A percentile compares a stretch with the other conserved stretches of the same genome.
Conservation (phyloP, 1,140 invertebrate genomes). For the Lepidurus apus region DNA sequence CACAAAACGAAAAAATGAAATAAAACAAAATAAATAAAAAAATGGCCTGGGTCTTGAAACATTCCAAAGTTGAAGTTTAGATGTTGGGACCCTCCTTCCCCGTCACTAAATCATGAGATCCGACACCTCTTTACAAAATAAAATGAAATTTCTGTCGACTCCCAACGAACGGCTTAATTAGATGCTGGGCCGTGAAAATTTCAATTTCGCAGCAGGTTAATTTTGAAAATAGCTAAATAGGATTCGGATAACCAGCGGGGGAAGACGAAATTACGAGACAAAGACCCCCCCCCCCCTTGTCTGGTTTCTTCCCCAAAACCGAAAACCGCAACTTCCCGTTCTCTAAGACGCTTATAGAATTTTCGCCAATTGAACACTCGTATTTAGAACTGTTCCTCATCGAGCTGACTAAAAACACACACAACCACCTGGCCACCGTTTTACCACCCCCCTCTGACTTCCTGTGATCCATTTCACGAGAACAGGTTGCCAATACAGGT, state of each 20-base stretch:
- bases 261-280: neutral
- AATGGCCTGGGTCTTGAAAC: neutral
- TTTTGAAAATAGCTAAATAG: neutral
- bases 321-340: conserved; percentile 13
- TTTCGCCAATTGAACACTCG: no score
- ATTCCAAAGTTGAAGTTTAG: neutral
- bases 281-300: neutral
- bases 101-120: neutral
- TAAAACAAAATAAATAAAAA: neutral
- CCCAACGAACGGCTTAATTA: no score
- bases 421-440: no score
- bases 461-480: no score
- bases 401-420: no score
- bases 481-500: no score
- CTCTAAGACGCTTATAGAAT: neutral
- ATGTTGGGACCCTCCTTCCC: neutral
- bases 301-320: neutral
- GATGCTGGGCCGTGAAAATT: neutral
- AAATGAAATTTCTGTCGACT: neutral
- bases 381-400: no score
- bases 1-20: neutral
- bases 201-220: neutral
- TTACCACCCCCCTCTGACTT: no score
- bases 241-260: neutral
- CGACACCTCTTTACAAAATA: neutral